Evolutionary conservation across 2,888 invertebrate genomes (phyloP), one percentile per base, ranked within the genome.

Genomic region (Pristionchus entomophagus): DNA sequence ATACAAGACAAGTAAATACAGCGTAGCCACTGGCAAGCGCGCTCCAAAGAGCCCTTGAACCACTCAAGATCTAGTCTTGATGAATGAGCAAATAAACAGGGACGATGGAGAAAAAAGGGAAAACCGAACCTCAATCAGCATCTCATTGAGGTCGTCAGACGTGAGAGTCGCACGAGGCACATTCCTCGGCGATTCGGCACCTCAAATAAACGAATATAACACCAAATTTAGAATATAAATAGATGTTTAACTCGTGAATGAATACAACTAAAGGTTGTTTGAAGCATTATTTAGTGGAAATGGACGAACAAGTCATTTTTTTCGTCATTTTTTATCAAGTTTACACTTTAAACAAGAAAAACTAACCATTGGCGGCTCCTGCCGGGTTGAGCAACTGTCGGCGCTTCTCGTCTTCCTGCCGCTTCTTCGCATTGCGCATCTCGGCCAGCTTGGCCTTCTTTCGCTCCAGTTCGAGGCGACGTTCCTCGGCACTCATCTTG

Each of bases 371-470:
- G 12, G 82, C 77, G 4, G 32, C 29, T 5, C 84, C 53, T 17
- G 38, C 6, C 17, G 84, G 45, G 32, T 77, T 85, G 59, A 89
- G 86, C 51, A 89, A 65, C 62, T 88, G 86, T 35, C 87, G 85
- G 19, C 78, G 87, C 12, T 89, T 86, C 51, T 82, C 81, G 22
- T 88, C 88, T 29, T 88, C 85, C 32, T 62, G 59, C 14, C 80
- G 38, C n/a, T 86, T 45, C 81, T 88, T 88, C 59, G 85, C 80
- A 45, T 86, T 86, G 6, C 88, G 85, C 32, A 89, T 87, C 78
- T 89, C 89, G 32, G 91, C 91, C 84, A 91, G 62, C 62, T 85
- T 86, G 86, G 90, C 89, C 88, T 90, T 90, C 84, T 91, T 91
- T 3, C 89, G 87, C 84, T 91, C 90, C 87, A 91, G 83, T 83